Evolutionary conservation across 2,113 vertebrate species (phyloP), one percentile per base, ranked within the genome.

Genomic region (Engystomops pustulosus): DNA sequence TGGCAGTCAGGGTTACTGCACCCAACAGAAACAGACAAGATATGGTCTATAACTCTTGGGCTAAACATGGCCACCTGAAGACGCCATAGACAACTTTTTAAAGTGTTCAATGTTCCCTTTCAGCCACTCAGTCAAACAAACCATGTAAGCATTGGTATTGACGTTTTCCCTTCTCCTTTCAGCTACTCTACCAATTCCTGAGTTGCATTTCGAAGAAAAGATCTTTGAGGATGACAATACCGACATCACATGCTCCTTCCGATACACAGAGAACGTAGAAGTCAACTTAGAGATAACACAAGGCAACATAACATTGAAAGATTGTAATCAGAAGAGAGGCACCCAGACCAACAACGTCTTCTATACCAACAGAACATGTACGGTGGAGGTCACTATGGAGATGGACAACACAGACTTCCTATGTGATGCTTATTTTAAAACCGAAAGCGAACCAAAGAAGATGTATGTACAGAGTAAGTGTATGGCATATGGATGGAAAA

Each of bases 391-490:
- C 8, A 44, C 60, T 6, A 55, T 10, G n/a, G 23, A 70, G 2
- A 44, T 84, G 30, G 62, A 84, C 17, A 23, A 32, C 23, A 84
- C 23, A 47, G 83, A 79, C 62, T 49, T 84, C 34, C 55, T n/a
- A 11, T 84, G 83, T 45, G 83, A 79, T 12, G 83, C 75, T 53
- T 17, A 45, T 0, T 68, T 70, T 27, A 51, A 41, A 30, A 49
- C 15, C 25, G 36, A 20, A 51, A 84, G 83, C 18, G 15, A 70
- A 20, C 44, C 62, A 17, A 3, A 70, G 78, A 79, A 41, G 23
- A 70, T 84, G n/a, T 32, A 69, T 30, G 3, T 84, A 20, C 60
- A 17, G 5, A 44, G 83, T 84, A 38, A 78, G 83, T 84, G 78
- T 68, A 2, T 20, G 53, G 27, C 18, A 6, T 12, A 68, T 47